Base-by-base conservation (phyloP, 2,888 invertebrate genomes). In the Cetonia aurata region DNA sequence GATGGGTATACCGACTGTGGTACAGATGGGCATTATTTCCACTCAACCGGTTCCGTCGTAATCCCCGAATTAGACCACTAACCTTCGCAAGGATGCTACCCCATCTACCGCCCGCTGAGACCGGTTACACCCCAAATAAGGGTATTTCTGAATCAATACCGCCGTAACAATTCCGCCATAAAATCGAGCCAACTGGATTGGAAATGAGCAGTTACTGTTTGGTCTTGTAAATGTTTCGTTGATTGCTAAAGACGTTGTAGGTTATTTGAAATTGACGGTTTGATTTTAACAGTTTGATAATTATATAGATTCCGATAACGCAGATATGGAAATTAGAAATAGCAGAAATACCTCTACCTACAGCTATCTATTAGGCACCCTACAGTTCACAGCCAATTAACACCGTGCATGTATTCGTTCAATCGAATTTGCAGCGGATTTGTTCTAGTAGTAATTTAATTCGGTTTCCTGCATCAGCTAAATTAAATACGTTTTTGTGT, bases 41-140 rank as follows among this genome's bases (percentile, higher is more conserved):
- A 37, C 37, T 13, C 50, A 33, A 46, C 56, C 33, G 67, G 56
- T 46, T 57, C 48, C 67, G 42, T 71, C 72, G 68, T 71, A 74
- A 75, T 74, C 75, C 72, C 73, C 56, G 74, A 75, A 75, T 75
- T 75, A 75, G 75, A 74, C 72, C 72, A 73, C 72, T 75, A 75
- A 75, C 74, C 72, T 74, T 53, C 37, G 48, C 67, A 56, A 67
- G 67, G 67, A 67, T 67, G 74, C 71, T 52, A 62, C 70, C 72
- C 73, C 73, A 72, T 75, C 73, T 72, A 71, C 72, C 73, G 72
- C 72, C 73, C 71, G 68, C 73, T 66, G 73, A 70, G 71, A 66
- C 69, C 66, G 70, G 62, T 69, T 72, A 72, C 56, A 62, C 68
- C 62, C 67, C 69, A 69, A 71, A 72, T 62, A 72, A 73, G 73